These are phyloP conservation scores for Astyanax mexicanus DNA, from an alignment of 2,797 vertebrate genomes.

Conservation along the genomic window DNA sequence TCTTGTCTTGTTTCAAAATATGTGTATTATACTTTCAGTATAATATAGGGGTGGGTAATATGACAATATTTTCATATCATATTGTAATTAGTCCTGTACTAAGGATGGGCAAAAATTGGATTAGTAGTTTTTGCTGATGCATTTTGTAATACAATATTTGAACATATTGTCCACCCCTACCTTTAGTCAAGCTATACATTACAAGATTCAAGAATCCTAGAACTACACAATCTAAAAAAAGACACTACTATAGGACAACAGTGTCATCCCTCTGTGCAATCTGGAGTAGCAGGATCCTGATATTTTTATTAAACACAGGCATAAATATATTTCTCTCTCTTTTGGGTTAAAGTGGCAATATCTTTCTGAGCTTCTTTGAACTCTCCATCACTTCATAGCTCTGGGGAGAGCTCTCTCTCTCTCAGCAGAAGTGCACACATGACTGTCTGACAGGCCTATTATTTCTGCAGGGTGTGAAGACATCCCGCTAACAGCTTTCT, in stretches of 20 bases:
- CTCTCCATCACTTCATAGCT: not conserved
- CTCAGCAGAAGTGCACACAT: constrained; percentile 11
- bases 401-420: constrained; percentile 1
- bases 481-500: constrained; percentile 49
- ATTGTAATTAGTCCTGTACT: too few relatives aligned
- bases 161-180: too few relatives aligned
- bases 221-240: not conserved
- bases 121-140: too few relatives aligned
- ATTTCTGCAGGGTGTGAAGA: constrained; percentile 44
- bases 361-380: not conserved
- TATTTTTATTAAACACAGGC: constrained; percentile 5
- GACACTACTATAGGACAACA: not conserved
- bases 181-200: too few relatives aligned
- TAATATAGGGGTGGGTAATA: too few relatives aligned
- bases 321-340: not conserved
- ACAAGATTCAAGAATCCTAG: not conserved
- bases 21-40: too few relatives aligned
- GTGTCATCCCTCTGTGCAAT: not conserved
- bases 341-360: not conserved
- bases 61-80: too few relatives aligned
- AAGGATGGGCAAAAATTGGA: too few relatives aligned
- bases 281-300: not conserved
- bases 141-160: too few relatives aligned
- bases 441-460: constrained; percentile 36
- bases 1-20: too few relatives aligned